Evolutionary conservation across 2,113 vertebrate species (phyloP).

Genomic region (Cyprinus carpio): DNA sequence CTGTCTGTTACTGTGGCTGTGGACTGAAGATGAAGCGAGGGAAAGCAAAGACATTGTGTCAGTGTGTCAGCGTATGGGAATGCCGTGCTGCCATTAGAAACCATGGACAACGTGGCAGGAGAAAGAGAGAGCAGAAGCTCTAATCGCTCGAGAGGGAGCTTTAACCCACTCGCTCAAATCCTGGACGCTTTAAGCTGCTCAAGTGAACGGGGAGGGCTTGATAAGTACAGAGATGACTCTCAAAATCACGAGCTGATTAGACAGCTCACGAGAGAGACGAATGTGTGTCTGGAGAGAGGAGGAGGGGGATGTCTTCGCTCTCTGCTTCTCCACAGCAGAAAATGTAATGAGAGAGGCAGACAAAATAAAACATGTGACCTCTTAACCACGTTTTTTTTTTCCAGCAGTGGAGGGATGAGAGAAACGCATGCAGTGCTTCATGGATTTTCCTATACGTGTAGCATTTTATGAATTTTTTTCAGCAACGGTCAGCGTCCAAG

Average conservation of each 20-base stretch:
- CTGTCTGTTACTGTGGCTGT: conserved; percentile 39
- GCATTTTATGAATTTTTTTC: conserved; percentile 13
- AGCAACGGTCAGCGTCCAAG: background rate
- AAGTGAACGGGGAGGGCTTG: background rate
- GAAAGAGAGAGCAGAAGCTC: conserved; percentile 41
- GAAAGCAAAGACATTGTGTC: conserved; percentile 47
- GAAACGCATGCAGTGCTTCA: conserved; percentile 16
- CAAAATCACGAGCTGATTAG: conserved; percentile 41
- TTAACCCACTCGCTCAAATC: conserved; percentile 44
- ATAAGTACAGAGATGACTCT: conserved; percentile 23
- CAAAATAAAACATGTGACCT: conserved; percentile 34
- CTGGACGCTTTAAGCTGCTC: conserved; percentile 33
- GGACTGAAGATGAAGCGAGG: conserved; percentile 8
- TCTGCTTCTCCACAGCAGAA: conserved; percentile 17
- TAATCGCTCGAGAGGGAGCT: conserved; percentile 43
- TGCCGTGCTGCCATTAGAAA: conserved; percentile 51
- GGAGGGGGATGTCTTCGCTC: background rate
- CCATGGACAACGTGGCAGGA: conserved; percentile 70
- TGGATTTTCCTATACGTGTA: conserved; percentile 20
- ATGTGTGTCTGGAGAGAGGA: conserved; percentile 26
- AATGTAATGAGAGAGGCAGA: conserved; percentile 36
- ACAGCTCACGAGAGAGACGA: conserved; percentile 38
- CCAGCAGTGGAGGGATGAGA: background rate
- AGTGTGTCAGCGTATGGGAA: conserved; percentile 56
- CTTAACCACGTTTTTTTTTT: conserved; percentile 8